Evolutionary conservation across 2,797 vertebrate species (phyloP).

Genomic region (Syndactyla subalaris): DNA sequence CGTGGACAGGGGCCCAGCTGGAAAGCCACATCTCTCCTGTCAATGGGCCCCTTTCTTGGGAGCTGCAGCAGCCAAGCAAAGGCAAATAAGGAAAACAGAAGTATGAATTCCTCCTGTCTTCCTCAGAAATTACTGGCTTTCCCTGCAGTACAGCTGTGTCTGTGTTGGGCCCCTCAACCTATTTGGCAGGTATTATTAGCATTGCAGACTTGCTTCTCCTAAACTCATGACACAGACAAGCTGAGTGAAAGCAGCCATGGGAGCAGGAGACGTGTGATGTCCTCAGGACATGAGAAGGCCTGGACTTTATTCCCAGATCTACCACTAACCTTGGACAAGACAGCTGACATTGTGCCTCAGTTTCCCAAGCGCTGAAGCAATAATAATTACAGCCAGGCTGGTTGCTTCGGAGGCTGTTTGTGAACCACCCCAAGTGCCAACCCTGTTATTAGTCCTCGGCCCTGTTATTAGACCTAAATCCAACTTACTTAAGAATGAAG

Average conservation of each 20-base stretch:
- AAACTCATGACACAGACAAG: neutral
- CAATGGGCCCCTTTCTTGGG: slow-evolving; percentile 2
- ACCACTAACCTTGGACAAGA: neutral
- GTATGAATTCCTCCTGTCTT: neutral
- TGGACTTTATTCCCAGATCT: neutral
- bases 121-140: neutral
- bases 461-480: slow-evolving; percentile 49
- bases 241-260: neutral
- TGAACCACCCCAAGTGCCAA: slow-evolving; percentile 12
- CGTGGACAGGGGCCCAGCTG: neutral
- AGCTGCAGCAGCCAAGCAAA: neutral
- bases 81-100: slow-evolving; percentile 47
- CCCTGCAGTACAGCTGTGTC: neutral
- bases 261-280: neutral
- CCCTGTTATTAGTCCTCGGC: slow-evolving; percentile 52
- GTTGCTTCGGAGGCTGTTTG: slow-evolving; percentile 40
- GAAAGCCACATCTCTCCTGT: neutral
- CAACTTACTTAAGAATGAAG: slow-evolving; percentile 37
- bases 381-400: slow-evolving; percentile 4
- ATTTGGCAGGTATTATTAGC: neutral
- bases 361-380: slow-evolving; percentile 59
- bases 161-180: neutral
- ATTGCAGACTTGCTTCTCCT: neutral
- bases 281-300: neutral
- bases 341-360: slow-evolving; percentile 47